phyloP scores from a whole-genome alignment of 2,888 invertebrate genomes.

The Patella ulyssiponensis region DNA sequence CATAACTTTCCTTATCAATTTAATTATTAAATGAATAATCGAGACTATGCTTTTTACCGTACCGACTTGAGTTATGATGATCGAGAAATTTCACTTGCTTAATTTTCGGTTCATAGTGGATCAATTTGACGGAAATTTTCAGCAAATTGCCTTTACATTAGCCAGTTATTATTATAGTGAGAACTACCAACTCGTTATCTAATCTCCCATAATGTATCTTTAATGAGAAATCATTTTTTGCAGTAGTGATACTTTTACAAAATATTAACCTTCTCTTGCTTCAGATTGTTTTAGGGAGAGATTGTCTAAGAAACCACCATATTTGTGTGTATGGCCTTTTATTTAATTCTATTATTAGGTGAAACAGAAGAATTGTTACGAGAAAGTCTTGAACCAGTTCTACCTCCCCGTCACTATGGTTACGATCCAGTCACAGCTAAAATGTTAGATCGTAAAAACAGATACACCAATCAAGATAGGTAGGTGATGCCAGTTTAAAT shows the following conservation, averaged over 20 bases:
- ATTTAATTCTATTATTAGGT: constrained; percentile 15
- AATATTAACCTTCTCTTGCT: neutral
- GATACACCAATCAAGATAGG: constrained; percentile 43
- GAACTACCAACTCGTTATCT: no score
- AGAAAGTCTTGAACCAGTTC: constrained; percentile 31
- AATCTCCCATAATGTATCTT: no score
- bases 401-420: constrained; percentile 30
- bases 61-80: no score
- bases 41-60: no score
- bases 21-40: no score
- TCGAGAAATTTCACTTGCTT: no score
- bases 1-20: no score
- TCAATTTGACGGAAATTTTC: no score
- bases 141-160: no score
- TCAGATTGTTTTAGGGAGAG: neutral
- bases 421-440: constrained; percentile 58
- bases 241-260: neutral
- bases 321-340: neutral
- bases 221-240: no score
- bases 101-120: no score
- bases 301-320: neutral
- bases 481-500: constrained; percentile 20
- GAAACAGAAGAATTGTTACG: constrained; percentile 36
- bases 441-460: constrained; percentile 54
- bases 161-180: no score